These are phyloP conservation scores for Triops longicaudatus DNA, from an alignment of 1,140 invertebrate species.

Conservation along the genomic window DNA sequence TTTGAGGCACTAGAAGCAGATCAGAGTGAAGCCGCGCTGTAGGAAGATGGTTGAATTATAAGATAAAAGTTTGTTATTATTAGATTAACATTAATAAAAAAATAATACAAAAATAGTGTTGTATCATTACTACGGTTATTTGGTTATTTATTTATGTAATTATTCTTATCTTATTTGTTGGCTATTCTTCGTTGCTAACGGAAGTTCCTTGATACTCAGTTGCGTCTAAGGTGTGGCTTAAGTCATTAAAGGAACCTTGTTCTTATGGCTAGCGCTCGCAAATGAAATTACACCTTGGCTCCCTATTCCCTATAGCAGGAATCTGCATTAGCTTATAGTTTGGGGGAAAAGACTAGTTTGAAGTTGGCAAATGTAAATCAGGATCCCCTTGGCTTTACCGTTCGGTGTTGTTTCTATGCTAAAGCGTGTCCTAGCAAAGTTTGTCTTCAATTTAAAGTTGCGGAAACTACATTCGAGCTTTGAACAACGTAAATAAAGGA, in stretches of 20 bases:
- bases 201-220: too few relatives aligned
- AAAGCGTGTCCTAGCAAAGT: conserved; percentile 5
- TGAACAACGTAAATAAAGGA: background rate
- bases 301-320: background rate
- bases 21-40: background rate
- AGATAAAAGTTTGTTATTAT: too few relatives aligned
- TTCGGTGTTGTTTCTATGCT: conserved; percentile 3
- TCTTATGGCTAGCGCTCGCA: background rate
- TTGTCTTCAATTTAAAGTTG: conserved; percentile 5
- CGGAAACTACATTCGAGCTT: background rate
- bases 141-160: too few relatives aligned
- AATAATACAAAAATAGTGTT: too few relatives aligned
- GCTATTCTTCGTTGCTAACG: too few relatives aligned
- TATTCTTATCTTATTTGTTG: too few relatives aligned
- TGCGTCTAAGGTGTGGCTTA: too few relatives aligned
- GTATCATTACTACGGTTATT: too few relatives aligned
- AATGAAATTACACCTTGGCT: background rate
- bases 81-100: too few relatives aligned
- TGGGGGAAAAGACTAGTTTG: background rate
- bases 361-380: background rate
- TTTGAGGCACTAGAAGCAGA: background rate
- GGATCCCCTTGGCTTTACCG: background rate
- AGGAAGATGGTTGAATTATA: background rate
- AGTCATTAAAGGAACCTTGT: too few relatives aligned
- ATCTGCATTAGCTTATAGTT: background rate